Percentiles rank a stretch among this genome's conserved stretches.
These are phyloP conservation scores for Melanargia galathea DNA, from an alignment of 2,888 invertebrate species.

Conservation along the genomic window DNA sequence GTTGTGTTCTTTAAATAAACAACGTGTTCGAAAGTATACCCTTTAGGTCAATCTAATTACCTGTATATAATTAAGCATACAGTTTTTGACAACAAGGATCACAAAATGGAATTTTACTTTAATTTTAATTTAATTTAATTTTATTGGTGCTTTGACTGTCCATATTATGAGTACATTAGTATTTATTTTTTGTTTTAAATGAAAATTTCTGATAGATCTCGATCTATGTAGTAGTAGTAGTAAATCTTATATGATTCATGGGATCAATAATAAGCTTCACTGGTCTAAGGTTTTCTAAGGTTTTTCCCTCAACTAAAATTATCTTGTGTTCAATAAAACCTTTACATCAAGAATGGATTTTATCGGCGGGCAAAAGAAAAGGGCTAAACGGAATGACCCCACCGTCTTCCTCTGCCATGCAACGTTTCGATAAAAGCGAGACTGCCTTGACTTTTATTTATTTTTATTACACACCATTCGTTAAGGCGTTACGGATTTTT, in stretches of 20 bases:
- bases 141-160: too few relatives aligned
- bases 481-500: conserved; percentile 24
- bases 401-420: conserved; percentile 28
- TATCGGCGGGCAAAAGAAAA: conserved; percentile 52
- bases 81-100: too few relatives aligned
- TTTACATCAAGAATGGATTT: conserved; percentile 60
- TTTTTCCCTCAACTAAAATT: conserved; percentile 37
- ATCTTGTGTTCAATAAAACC: conserved; percentile 43
- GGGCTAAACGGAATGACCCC: conserved; percentile 48
- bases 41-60: neutral
- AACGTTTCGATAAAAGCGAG: conserved; percentile 24
- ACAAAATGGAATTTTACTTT: too few relatives aligned
- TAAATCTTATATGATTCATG: neutral
- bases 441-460: conserved; percentile 30
- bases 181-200: too few relatives aligned
- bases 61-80: neutral
- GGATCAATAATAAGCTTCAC: neutral
- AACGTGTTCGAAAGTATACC: conserved; percentile 13
- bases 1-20: conserved; percentile 19
- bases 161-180: too few relatives aligned
- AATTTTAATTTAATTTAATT: too few relatives aligned
- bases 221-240: too few relatives aligned
- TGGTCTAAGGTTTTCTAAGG: conserved; percentile 12
- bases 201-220: too few relatives aligned
- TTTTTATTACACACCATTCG: conserved; percentile 29